These are phyloP conservation scores for Artibeus lituratus DNA, from an alignment of 2,797 vertebrate genomes.

Conservation along the genomic window DNA sequence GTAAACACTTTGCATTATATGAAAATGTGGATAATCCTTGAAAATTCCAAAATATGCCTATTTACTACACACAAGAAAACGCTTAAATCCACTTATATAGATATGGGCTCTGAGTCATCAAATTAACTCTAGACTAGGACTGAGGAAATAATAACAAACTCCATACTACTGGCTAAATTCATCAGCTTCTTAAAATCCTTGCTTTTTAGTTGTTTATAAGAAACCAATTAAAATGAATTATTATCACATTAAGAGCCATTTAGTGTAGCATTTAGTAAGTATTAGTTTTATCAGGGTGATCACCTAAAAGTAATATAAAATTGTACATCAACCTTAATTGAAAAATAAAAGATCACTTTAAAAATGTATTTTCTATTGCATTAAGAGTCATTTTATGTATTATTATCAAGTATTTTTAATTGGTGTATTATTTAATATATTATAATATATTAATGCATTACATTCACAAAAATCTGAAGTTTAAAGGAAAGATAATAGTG, in stretches of 20 bases:
- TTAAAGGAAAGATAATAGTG: not conserved
- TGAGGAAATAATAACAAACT: not conserved
- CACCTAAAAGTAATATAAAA: not conserved
- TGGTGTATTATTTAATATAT: not conserved
- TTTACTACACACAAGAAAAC: not conserved
- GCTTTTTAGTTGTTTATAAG: not conserved
- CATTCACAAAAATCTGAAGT: not conserved
- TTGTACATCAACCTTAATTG: not conserved
- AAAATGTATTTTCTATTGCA: not conserved
- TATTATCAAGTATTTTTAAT: not conserved
- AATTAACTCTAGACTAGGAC: not conserved
- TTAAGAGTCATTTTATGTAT: not conserved
- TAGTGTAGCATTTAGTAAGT: not conserved
- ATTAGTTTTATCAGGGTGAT: not conserved
- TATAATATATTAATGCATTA: not conserved
- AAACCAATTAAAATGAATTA: not conserved
- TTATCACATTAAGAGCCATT: not conserved
- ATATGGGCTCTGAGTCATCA: not conserved
- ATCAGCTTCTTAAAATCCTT: not conserved
- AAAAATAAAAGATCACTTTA: not conserved
- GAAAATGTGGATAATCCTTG: not conserved
- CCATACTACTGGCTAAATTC: not conserved
- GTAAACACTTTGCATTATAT: not conserved
- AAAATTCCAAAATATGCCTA: not conserved
- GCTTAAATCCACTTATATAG: not conserved